Percentiles rank a stretch among this genome's conserved stretches.
Conservation (phyloP, 2,113 vertebrate genomes). For the Salvelinus namaycush region DNA sequence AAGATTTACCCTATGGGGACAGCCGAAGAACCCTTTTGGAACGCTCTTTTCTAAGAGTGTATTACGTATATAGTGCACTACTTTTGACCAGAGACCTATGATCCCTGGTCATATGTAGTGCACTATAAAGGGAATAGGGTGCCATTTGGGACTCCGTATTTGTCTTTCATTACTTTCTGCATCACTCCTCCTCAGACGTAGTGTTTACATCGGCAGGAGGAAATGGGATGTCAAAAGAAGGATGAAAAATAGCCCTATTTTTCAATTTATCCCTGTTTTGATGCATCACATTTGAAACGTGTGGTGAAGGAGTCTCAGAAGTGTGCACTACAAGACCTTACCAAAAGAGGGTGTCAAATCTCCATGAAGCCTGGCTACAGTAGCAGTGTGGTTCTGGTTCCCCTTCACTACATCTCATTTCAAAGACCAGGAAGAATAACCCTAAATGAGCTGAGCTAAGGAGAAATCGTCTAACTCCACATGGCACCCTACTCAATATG, state of each 20-base stretch:
- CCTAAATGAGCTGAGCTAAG: background rate
- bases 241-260: background rate
- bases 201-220: background rate
- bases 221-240: background rate
- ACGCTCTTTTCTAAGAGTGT: no score
- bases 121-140: no score
- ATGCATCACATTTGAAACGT: slow-evolving; percentile 1
- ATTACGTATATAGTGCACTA: no score
- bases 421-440: slow-evolving; percentile 12
- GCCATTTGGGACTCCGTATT: background rate
- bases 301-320: background rate
- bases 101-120: no score
- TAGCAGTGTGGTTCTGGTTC: background rate
- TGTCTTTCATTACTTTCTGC: background rate
- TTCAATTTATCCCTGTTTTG: background rate
- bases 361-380: slow-evolving; percentile 1
- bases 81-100: background rate
- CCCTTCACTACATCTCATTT: slow-evolving; percentile 36
- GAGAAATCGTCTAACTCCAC: background rate
- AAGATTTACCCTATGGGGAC: no score
- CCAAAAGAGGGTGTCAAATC: slow-evolving; percentile 39
- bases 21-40: no score
- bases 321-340: slow-evolving; percentile 10
- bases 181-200: background rate
- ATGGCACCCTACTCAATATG: slow-evolving; percentile 4